Conservation (phyloP, 2,113 vertebrate species). For the Sakesphorus luctuosus region DNA sequence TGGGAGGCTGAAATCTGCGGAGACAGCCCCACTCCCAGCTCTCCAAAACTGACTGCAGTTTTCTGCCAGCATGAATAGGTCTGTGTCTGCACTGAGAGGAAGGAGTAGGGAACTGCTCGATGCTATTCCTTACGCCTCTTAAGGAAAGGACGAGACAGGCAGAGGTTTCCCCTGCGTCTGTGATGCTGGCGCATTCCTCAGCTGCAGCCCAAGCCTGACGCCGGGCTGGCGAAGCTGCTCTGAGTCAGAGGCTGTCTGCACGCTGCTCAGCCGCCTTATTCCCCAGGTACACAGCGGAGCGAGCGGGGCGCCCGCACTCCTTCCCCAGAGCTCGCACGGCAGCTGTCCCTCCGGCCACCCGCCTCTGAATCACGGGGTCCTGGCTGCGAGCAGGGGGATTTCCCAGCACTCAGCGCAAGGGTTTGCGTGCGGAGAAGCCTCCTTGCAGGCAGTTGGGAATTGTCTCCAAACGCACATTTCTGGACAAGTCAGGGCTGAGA, state of each 20-base stretch:
- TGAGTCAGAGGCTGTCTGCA: slow-evolving; percentile 1
- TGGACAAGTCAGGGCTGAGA: neutral
- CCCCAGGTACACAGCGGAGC: neutral
- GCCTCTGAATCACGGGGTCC: slow-evolving; percentile 7
- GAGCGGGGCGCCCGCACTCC: neutral
- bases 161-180: neutral
- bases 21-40: neutral
- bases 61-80: neutral
- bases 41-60: neutral
- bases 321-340: neutral
- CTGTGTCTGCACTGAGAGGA: neutral
- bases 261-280: neutral
- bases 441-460: neutral
- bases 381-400: neutral
- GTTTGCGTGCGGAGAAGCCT: neutral
- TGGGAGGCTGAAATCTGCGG: neutral
- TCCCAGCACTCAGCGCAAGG: neutral
- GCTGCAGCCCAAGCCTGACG: neutral
- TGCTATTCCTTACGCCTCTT: neutral
- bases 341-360: neutral
- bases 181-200: neutral
- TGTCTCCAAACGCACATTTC: neutral
- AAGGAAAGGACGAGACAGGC: neutral
- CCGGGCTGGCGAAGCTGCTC: neutral
- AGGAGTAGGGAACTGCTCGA: neutral